These are phyloP conservation scores for Otolemur garnettii DNA, from an alignment of 2,113 vertebrate genomes.

Conservation along the genomic window DNA sequence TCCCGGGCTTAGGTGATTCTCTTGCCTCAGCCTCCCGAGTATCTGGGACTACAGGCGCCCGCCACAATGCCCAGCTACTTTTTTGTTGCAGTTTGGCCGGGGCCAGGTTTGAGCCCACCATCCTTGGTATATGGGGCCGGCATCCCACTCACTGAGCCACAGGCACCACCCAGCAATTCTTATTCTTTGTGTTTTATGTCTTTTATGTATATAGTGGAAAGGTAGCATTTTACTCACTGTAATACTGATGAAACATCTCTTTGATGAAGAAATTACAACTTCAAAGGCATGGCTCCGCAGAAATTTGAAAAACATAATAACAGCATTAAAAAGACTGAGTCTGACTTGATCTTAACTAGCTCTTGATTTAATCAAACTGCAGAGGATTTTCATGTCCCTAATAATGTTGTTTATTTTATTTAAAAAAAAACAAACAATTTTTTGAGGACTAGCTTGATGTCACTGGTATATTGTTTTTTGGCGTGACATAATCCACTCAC, in stretches of 20 bases:
- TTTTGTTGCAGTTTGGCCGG: no score
- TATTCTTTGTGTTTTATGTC: neutral
- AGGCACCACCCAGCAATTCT: neutral
- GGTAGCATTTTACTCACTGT: neutral
- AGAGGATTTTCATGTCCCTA: slow-evolving; percentile 67
- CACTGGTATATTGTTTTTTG: slow-evolving; percentile 44
- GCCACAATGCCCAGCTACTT: no score
- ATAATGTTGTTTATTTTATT: slow-evolving; percentile 67
- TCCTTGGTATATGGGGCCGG: no score
- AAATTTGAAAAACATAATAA: slow-evolving; percentile 70
- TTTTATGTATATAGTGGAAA: slow-evolving; percentile 9
- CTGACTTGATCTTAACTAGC: slow-evolving; percentile 49
- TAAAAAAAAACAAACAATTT: slow-evolving; percentile 63
- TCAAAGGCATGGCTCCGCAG: slow-evolving; percentile 30
- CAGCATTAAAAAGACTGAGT: slow-evolving; percentile 15
- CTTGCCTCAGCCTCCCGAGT: no score
- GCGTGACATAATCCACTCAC: slow-evolving; percentile 59
- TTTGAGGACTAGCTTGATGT: slow-evolving; percentile 68
- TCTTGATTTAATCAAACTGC: slow-evolving; percentile 71
- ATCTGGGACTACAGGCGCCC: no score
- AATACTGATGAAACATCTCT: neutral
- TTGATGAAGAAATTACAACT: slow-evolving; percentile 60
- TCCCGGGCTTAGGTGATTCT: no score
- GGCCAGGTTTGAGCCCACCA: no score
- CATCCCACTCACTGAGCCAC: no score